These are phyloP conservation scores for Clunio marinus DNA, from an alignment of 2,888 invertebrate species.

Conservation along the genomic window DNA sequence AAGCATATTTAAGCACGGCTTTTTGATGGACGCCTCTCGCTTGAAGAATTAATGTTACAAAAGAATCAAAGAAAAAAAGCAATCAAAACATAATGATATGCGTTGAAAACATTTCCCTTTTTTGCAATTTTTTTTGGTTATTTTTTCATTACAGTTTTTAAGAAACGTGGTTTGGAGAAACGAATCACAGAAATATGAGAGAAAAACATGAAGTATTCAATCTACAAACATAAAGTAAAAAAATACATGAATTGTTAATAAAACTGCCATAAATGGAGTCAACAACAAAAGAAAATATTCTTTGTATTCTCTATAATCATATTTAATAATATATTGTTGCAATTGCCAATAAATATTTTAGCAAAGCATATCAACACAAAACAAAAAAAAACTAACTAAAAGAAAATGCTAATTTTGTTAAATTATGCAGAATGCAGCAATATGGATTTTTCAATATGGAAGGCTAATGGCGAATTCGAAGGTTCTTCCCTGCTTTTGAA, in stretches of 20 bases:
- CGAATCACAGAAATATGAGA: neutral
- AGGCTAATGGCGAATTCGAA: conserved; percentile 9
- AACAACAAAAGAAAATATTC: conserved; percentile 30
- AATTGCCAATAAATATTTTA: conserved; percentile 39
- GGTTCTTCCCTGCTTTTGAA: neutral
- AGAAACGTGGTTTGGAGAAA: neutral
- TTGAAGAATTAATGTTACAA: neutral
- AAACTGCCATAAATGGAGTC: conserved; percentile 38
- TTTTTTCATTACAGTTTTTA: conserved; percentile 3
- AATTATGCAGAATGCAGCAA: conserved; percentile 38
- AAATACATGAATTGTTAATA: neutral
- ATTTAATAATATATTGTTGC: conserved; percentile 39
- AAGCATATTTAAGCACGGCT: conserved; percentile 11
- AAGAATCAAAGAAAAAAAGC: conserved; percentile 21
- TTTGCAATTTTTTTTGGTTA: conserved; percentile 14
- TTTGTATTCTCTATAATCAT: conserved; percentile 34
- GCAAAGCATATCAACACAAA: conserved; percentile 7
- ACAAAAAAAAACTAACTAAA: neutral
- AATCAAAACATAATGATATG: conserved; percentile 37
- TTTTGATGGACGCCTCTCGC: conserved; percentile 34
- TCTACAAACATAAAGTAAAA: neutral
- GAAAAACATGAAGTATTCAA: no score
- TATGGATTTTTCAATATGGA: conserved; percentile 26
- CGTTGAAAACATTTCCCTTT: neutral
- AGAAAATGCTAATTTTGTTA: conserved; percentile 37